Conservation (phyloP, 2,888 invertebrate species). For the Trissolcus brochymenae region DNA sequence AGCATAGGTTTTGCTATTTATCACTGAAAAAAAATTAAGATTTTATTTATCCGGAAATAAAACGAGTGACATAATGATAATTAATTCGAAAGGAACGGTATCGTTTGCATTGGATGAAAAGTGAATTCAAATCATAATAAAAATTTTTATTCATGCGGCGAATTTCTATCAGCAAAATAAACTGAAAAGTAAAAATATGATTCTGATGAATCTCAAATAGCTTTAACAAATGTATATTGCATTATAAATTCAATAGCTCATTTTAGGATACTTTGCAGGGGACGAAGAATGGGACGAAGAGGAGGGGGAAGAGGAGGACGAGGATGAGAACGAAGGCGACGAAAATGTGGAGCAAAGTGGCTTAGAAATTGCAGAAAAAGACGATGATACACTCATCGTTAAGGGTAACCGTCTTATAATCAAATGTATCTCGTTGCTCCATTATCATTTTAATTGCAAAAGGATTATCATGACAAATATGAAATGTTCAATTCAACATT, state of each 20-base stretch:
- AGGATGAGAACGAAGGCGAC: slow-evolving; percentile 72
- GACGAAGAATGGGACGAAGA: slow-evolving; percentile 70
- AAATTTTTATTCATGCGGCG: too few relatives aligned
- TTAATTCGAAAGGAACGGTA: too few relatives aligned
- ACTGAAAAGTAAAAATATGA: too few relatives aligned
- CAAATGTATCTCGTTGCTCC: neutral
- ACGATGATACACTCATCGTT: slow-evolving; percentile 65
- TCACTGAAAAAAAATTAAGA: too few relatives aligned
- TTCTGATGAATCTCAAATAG: slow-evolving; percentile 20
- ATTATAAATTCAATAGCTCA: slow-evolving; percentile 45
- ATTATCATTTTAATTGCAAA: neutral
- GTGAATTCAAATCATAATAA: too few relatives aligned
- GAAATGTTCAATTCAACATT: neutral
- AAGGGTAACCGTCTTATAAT: slow-evolving; percentile 62
- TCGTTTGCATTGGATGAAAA: too few relatives aligned
- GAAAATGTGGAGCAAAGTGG: slow-evolving; percentile 68
- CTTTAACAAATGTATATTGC: slow-evolving; percentile 49
- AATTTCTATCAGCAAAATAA: too few relatives aligned
- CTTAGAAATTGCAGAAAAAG: slow-evolving; percentile 67
- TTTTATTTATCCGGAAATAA: too few relatives aligned
- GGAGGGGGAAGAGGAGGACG: slow-evolving; percentile 58
- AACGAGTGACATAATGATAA: too few relatives aligned
- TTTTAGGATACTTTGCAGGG: slow-evolving; percentile 62
- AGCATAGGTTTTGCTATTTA: neutral
- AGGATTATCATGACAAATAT: neutral